phyloP scores from a whole-genome alignment of 2,113 vertebrate species.

The Gadus macrocephalus region DNA sequence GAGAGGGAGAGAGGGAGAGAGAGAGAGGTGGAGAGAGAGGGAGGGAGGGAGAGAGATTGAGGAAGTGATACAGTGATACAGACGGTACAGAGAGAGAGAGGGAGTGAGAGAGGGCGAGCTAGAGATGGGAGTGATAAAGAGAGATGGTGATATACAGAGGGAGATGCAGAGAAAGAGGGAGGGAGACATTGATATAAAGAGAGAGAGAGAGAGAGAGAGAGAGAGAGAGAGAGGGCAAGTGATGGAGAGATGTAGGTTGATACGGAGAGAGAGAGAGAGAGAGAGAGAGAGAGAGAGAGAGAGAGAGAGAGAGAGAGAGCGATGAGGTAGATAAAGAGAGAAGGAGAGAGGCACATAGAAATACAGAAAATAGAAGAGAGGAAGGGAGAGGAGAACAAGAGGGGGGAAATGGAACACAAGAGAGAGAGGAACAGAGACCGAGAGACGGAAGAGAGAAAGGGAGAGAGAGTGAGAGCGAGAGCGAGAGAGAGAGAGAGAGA shows the following conservation, averaged over 20 bases:
- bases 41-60: conserved; percentile 8
- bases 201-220: not conserved
- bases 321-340: conserved; percentile 11
- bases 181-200: not conserved
- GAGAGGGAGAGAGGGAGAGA: no score
- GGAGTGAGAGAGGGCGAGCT: conserved; percentile 30
- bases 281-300: conserved; percentile 20
- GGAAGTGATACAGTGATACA: conserved; percentile 19
- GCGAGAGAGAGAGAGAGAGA: conserved; percentile 9
- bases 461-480: conserved; percentile 12
- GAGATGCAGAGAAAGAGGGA: not conserved
- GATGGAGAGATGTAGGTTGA: no score
- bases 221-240: not conserved
- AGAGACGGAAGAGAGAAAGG: conserved; percentile 10
- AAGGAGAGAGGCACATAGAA: conserved; percentile 26
- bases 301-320: conserved; percentile 1
- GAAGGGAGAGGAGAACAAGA: conserved; percentile 36
- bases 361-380: conserved; percentile 15
- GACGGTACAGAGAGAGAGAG: conserved; percentile 36
- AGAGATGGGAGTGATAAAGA: conserved; percentile 22
- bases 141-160: not conserved
- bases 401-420: conserved; percentile 39
- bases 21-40: conserved; percentile 18
- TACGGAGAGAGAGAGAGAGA: conserved; percentile 5
- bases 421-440: conserved; percentile 3